Percentiles rank a stretch among this genome's conserved stretches.
These are phyloP conservation scores for Thaumetopoea pityocampa DNA, from an alignment of 1,140 invertebrate species.

Conservation along the genomic window DNA sequence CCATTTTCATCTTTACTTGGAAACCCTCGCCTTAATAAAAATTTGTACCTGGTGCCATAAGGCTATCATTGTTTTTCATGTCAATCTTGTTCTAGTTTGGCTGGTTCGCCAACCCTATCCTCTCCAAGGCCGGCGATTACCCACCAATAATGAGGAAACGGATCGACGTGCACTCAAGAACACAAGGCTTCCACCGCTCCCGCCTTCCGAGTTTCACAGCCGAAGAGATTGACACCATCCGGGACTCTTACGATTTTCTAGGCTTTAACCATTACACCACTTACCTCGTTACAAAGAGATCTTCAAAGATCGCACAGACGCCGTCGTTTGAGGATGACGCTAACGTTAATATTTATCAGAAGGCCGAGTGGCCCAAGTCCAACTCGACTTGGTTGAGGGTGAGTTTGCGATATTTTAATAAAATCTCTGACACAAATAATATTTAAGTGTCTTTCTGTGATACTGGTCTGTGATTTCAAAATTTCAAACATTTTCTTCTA, in stretches of 20 bases:
- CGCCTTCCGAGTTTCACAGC: constrained; percentile 73
- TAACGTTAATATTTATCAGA: constrained; percentile 38
- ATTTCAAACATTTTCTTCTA: too few species aligned
- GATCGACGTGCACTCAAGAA: constrained; percentile 74
- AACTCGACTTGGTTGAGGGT: constrained; percentile 72
- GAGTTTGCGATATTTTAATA: too few species aligned
- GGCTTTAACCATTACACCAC: constrained; percentile 79
- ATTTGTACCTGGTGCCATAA: too few species aligned
- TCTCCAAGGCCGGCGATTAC: constrained; percentile 78
- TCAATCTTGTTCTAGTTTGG: constrained; percentile 78
- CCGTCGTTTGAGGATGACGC: constrained; percentile 57
- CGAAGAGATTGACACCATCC: constrained; percentile 65
- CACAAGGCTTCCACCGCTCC: constrained; percentile 71
- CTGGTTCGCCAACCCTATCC: constrained; percentile 80
- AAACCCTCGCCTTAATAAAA: too few species aligned
- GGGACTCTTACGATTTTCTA: constrained; percentile 75
- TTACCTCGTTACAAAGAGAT: constrained; percentile 26
- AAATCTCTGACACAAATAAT: too few species aligned
- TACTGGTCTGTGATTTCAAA: too few species aligned
- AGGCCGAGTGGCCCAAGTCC: constrained; percentile 60
- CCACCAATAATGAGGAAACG: constrained; percentile 76
- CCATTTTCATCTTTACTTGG: too few species aligned
- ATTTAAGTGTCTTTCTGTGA: too few species aligned
- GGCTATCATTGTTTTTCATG: too few species aligned
- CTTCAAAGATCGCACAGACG: constrained; percentile 20